Evolutionary conservation across 2,113 vertebrate genomes (phyloP), one percentile per base, ranked within the genome.

Genomic region (Rhinopithecus roxellana): DNA sequence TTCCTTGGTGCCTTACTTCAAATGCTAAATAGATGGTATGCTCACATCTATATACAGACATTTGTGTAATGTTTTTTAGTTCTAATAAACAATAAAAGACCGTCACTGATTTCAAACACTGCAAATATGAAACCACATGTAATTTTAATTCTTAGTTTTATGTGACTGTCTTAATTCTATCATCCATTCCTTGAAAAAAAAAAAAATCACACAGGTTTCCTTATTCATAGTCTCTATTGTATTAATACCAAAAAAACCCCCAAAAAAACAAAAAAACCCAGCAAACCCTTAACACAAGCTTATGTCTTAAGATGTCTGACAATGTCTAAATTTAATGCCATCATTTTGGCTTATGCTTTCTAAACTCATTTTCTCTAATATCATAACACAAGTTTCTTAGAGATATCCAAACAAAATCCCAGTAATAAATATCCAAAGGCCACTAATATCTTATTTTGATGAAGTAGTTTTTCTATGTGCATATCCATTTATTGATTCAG

Each of bases 171-270:
- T 82, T 48, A 70, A 64, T 90, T 72, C 35, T 45, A 61, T 75
- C 30, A 89, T 45, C 30, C 14, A 91, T 72, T 94, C 92, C 32
- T 93, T 91, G 92, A 72, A 96, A 64, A 82, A 72, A 72, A 96
- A 57, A 82, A 72, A 90, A 11, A 72, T 18, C 30, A 91, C 9
- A 75, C 0, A 84, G 18, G 85, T 43, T 91, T 88, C 80, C 30
- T 82, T 89, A 69, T 80, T 80, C 43, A 25, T 64, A 52, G 27
- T 43, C 69, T 77, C 13, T 77, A 38, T 87, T 23, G 52, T 38
- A 50, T 77, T 27, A 43, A 64, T 64, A 64, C 11, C 61, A 2
- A 64, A 64, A 61, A 64, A 64, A 64, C 0, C 25, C 13, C 48
- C 48, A 3, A 7, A 55, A 82, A 78, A 32, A 69, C 13, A 78